These are phyloP conservation scores for Chamaea fasciata DNA, from an alignment of 2,113 vertebrate genomes.

Conservation along the genomic window DNA sequence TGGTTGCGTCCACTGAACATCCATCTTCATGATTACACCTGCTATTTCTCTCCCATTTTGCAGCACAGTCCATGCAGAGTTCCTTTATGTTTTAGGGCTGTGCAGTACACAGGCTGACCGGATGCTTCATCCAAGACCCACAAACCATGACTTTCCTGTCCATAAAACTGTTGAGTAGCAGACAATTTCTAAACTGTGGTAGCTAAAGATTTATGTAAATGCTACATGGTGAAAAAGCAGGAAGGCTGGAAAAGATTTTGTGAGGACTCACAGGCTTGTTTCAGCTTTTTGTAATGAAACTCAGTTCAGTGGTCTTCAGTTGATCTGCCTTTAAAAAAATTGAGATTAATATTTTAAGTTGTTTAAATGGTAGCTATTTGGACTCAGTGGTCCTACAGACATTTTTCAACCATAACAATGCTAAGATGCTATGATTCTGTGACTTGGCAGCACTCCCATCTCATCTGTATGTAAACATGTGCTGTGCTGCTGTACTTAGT, in stretches of 20 bases:
- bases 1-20: fast-evolving
- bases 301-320: not conserved
- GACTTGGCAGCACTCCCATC: not conserved
- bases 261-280: not conserved
- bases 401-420: not conserved
- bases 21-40: not conserved
- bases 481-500: not conserved
- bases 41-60: not conserved
- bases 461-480: fast-evolving
- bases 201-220: not conserved
- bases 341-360: not conserved
- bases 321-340: not conserved
- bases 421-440: not conserved
- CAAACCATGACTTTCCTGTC: not conserved
- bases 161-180: not conserved
- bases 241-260: not conserved
- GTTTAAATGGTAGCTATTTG: not conserved
- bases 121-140: not conserved
- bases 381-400: not conserved
- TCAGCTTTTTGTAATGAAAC: not conserved
- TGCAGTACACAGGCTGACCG: not conserved
- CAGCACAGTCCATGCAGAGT: not conserved
- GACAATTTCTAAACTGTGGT: not conserved
- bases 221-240: not conserved
- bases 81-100: not conserved